phyloP scores from a whole-genome alignment of 2,113 vertebrate species.

The Prietella phreatophila region DNA sequence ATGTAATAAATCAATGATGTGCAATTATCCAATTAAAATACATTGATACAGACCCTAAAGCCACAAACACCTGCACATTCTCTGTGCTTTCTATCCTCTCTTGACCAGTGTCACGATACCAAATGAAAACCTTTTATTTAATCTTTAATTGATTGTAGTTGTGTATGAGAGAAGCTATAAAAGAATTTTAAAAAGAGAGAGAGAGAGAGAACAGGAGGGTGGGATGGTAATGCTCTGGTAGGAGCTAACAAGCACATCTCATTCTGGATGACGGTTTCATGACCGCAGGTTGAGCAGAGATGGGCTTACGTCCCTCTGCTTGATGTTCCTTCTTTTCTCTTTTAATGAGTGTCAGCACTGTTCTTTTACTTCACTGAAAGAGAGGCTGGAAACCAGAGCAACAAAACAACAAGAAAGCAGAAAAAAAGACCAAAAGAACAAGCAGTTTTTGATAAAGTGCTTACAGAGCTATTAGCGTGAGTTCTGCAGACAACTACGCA shows the following conservation, averaged over 20 bases:
- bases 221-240: slow-evolving; percentile 55
- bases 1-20: neutral
- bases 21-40: neutral
- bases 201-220: slow-evolving; percentile 35
- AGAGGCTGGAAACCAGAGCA: slow-evolving; percentile 56
- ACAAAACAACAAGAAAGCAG: slow-evolving; percentile 77
- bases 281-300: slow-evolving; percentile 76
- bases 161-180: slow-evolving; percentile 58
- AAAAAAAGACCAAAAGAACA: slow-evolving; percentile 74
- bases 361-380: slow-evolving; percentile 57
- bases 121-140: slow-evolving; percentile 66
- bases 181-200: slow-evolving; percentile 39
- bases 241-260: slow-evolving; percentile 69
- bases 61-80: neutral
- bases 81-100: neutral
- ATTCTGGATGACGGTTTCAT: slow-evolving; percentile 64
- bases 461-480: slow-evolving; percentile 71
- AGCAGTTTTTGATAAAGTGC: slow-evolving; percentile 76
- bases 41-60: neutral
- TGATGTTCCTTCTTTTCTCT: slow-evolving; percentile 73
- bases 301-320: slow-evolving; percentile 63
- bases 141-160: slow-evolving; percentile 79
- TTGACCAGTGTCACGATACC: slow-evolving; percentile 46
- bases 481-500: slow-evolving; percentile 66
- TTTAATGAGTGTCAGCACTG: slow-evolving; percentile 79